Percentiles rank a stretch among this genome's conserved stretches.
phyloP scores from a whole-genome alignment of 2,113 vertebrate species.

The Butorides virescens region DNA sequence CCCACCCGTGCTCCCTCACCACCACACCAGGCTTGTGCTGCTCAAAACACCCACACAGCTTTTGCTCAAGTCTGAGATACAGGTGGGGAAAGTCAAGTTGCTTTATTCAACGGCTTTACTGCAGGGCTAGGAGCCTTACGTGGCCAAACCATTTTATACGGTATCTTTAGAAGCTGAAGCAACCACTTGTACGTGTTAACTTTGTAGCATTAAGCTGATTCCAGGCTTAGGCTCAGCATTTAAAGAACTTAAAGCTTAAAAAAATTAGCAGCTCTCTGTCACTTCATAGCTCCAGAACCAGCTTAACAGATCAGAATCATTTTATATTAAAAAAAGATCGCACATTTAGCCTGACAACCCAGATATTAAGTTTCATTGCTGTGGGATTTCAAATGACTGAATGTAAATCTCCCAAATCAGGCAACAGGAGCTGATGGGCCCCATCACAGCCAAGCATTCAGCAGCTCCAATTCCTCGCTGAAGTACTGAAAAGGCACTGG shows the following conservation, averaged over 20 bases:
- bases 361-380: background rate
- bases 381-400: constrained; percentile 18
- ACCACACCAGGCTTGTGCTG: background rate
- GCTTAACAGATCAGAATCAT: background rate
- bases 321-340: background rate
- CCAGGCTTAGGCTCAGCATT: background rate
- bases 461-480: background rate
- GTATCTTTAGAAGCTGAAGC: background rate
- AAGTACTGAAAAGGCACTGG: background rate
- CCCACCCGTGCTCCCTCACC: background rate
- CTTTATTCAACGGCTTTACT: background rate
- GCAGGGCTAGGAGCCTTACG: background rate
- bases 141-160: background rate
- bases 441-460: background rate
- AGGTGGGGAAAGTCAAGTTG: background rate
- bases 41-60: background rate
- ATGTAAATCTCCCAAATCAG: background rate
- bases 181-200: background rate
- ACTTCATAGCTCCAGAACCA: constrained; percentile 3
- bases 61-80: background rate
- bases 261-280: background rate
- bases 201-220: background rate
- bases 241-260: background rate
- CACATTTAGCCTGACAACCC: background rate
- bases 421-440: background rate